Percentiles rank a stretch among this genome's conserved stretches.
Evolutionary conservation across 2,888 invertebrate species (phyloP).

Genomic region (Embidobia sp.): DNA sequence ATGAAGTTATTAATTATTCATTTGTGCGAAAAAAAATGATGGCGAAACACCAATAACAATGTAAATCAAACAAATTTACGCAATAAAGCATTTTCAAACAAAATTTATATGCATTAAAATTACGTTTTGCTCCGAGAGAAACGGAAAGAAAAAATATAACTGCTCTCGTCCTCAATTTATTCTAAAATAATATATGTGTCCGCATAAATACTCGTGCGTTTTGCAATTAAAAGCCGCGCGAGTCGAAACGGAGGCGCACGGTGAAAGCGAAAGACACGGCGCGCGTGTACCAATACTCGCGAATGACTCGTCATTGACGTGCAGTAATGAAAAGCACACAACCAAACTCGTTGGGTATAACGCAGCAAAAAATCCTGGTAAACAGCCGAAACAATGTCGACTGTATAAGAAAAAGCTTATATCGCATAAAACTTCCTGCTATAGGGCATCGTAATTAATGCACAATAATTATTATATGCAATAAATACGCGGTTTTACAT

Average conservation of each 20-base stretch:
- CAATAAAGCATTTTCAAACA: too few species aligned
- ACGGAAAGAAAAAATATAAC: constrained; percentile 4
- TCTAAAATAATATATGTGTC: constrained; percentile 47
- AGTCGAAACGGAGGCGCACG: constrained; percentile 61
- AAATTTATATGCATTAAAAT: too few species aligned
- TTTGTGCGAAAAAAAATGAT: too few species aligned
- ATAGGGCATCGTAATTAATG: not conserved
- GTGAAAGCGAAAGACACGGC: constrained; percentile 72
- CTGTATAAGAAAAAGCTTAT: constrained; percentile 15
- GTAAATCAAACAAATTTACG: too few species aligned
- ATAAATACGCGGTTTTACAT: too few species aligned
- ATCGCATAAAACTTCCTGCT: not conserved
- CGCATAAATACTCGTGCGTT: constrained; percentile 43
- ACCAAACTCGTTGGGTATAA: constrained; percentile 11
- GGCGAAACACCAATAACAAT: too few species aligned
- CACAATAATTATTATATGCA: too few species aligned
- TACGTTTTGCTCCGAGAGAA: too few species aligned
- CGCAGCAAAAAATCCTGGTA: constrained; percentile 47
- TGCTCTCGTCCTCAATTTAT: constrained; percentile 29
- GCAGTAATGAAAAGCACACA: constrained; percentile 57
- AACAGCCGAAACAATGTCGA: constrained; percentile 36
- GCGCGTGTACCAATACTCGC: constrained; percentile 51
- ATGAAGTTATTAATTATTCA: too few species aligned
- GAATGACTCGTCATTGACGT: constrained; percentile 32
- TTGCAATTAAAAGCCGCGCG: constrained; percentile 49